Evolutionary conservation across 2,113 vertebrate genomes (phyloP).

Genomic region (Cavia porcellus): DNA sequence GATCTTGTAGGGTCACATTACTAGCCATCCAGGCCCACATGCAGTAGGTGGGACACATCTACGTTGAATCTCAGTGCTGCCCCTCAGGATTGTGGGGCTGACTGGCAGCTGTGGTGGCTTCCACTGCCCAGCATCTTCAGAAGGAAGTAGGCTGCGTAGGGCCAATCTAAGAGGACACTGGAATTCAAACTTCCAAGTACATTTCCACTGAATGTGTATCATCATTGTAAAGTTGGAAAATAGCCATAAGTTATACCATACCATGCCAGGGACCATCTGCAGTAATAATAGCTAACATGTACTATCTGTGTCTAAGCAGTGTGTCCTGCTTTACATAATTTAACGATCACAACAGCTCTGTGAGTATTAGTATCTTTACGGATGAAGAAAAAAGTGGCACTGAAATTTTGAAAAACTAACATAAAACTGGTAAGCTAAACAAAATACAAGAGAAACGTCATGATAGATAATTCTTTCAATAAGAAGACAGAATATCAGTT

Average conservation of each 20-base stretch:
- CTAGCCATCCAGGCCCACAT: neutral
- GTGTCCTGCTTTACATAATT: neutral
- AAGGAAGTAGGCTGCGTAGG: neutral
- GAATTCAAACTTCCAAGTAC: neutral
- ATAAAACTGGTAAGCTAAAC: neutral
- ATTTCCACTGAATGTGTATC: neutral
- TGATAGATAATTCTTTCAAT: neutral
- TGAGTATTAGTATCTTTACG: neutral
- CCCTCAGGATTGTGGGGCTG: too few relatives aligned
- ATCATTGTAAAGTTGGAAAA: neutral
- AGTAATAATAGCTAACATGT: neutral
- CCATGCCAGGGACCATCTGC: too few relatives aligned
- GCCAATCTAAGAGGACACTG: neutral
- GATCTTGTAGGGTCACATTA: neutral
- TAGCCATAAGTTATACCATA: neutral
- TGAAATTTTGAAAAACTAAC: neutral
- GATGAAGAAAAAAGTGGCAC: neutral
- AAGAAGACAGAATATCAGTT: conserved; percentile 44
- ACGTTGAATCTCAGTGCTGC: neutral
- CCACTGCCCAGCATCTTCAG: neutral
- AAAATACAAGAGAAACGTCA: neutral
- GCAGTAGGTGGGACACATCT: neutral
- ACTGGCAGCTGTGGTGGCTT: neutral
- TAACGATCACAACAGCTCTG: neutral
- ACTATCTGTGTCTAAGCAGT: neutral